Base-by-base conservation (phyloP, 2,888 invertebrate species). In the Pemphredon lugubris region DNA sequence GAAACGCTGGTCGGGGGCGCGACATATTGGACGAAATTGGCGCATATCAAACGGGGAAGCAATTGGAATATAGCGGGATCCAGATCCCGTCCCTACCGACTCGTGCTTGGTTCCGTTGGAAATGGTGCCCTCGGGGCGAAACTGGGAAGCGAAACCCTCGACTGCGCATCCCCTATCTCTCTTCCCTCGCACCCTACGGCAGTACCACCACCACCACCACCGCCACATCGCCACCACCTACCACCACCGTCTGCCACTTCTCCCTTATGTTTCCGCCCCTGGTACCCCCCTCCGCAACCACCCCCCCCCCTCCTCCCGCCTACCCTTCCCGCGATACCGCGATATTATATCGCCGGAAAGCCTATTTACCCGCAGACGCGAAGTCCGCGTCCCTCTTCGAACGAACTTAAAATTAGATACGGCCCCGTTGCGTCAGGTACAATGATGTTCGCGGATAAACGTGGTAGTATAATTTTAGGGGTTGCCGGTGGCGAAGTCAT, bases 11-110 rank as follows among this genome's bases (percentile, higher is more conserved):
- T 83, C 83, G 80, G 84, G 82, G 84, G 86, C 82, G 86, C 84
- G 88, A 87, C 87, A 86, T 87, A 87, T 88, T 87, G 87, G 85
- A 81, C 83, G 83, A 87, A 88, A 88, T 87, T 88, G 87, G 84
- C 82, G 88, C 88, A 88, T 87, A 87, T 88, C 87, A 88, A 87
- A 87, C 84, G 85, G 87, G 83, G 81, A 81, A 83, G 86, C 88
- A 87, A 88, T 88, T 88, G 85, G 86, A 87, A 87, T 86, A 87
- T 86, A 85, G 76, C 75, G 79, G 77, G n/a, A 83, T 80, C 81
- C 74, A 79, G 78, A 79, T 82, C 78, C 75, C 77, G 77, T 77
- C 72, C 63, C 76, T 69, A 47, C 74, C 79, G 75, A 68, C 77
- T 75, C 74, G 78, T 73, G 84, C 70, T 75, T 79, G 85, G 80